Base-by-base conservation (phyloP, 2,797 vertebrate species). In the Gouania willdenowi region DNA sequence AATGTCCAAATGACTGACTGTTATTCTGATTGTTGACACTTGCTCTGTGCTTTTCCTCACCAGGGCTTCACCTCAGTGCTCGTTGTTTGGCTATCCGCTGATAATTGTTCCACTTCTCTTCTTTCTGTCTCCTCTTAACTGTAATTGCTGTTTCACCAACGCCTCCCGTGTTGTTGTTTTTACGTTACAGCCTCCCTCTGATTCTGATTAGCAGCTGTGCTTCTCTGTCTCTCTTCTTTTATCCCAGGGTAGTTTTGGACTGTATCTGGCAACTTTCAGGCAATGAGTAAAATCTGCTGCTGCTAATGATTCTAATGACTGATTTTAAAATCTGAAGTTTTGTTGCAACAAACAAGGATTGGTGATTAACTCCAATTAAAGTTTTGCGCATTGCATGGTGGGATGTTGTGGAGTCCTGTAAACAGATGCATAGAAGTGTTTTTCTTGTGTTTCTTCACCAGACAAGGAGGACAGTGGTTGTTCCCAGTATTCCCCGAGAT, bases 141-240 rank as follows among this genome's bases (percentile, higher is more conserved):
- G 22, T 54, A 59, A 57, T 70, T 9, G 33, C 26, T 36, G 21
- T 50, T 57, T 59, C 40, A 53, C 38, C 20, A 34, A 52, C 66
- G 60, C 47, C 39, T 66, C 43, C 66, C 60, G 73, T 65, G 66
- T 57, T 29, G 26, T 79, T 80, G n/a, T n/a, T n/a, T n/a, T 73
- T 71, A 79, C 62, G 49, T 75, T 74, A 45, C 75, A 71, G 77
- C 72, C 66, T 51, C 60, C 26, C n/a, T n/a, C n/a, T n/a, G n/a
- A n/a, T n/a, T 62, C 13, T 58, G 38, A 52, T 65, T 50, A 45
- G 54, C 48, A 64, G 51, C 59, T 46, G 62, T 66, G 71, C 56
- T 56, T 46, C 25, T 59, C 29, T 38, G 19, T 60, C 63, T 62
- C 47, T 56, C 43, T 13, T 17, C 14, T 42, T 30, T 27, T 54